These are phyloP conservation scores for Hylaeus volcanicus DNA, from an alignment of 1,140 invertebrate species.

Conservation along the genomic window DNA sequence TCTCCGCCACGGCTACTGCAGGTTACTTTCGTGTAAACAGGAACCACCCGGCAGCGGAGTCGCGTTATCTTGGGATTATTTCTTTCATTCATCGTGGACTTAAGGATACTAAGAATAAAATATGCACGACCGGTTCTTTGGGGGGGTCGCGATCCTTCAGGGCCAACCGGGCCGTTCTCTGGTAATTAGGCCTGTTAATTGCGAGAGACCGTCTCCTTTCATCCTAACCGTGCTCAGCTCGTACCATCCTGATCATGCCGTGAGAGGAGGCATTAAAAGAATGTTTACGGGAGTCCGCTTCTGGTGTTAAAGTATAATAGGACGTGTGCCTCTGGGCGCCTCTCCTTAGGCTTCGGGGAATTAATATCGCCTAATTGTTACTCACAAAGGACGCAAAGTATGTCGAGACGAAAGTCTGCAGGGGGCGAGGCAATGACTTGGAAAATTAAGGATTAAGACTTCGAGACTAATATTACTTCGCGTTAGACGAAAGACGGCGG, in stretches of 20 bases:
- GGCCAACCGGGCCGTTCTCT: constrained; percentile 51
- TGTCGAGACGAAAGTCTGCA: constrained; percentile 34
- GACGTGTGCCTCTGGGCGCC: constrained; percentile 50
- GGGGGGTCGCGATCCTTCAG: constrained; percentile 42
- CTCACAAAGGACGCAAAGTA: constrained; percentile 64
- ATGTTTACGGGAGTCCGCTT: constrained; percentile 65
- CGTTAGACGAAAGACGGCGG: constrained; percentile 36
- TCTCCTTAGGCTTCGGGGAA: constrained; percentile 56
- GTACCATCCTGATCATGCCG: constrained; percentile 36
- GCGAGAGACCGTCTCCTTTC: constrained; percentile 46
- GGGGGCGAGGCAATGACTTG: constrained; percentile 52
- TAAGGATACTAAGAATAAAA: constrained; percentile 73
- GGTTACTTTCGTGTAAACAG: constrained; percentile 64
- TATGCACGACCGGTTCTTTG: constrained; percentile 59
- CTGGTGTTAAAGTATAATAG: constrained; percentile 69
- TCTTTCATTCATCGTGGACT: constrained; percentile 59
- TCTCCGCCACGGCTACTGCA: constrained; percentile 32
- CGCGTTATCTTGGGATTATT: constrained; percentile 67
- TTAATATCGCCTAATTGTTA: constrained; percentile 77
- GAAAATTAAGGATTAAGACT: constrained; percentile 73
- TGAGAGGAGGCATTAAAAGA: constrained; percentile 57
- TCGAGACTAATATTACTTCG: constrained; percentile 53
- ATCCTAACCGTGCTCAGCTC: neutral
- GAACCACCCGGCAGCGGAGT: constrained; percentile 22
- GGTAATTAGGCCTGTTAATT: constrained; percentile 75